Evolutionary conservation across 2,888 invertebrate genomes (phyloP), one percentile per base, ranked within the genome.

Genomic region (Aporophyla lueneburgensis): DNA sequence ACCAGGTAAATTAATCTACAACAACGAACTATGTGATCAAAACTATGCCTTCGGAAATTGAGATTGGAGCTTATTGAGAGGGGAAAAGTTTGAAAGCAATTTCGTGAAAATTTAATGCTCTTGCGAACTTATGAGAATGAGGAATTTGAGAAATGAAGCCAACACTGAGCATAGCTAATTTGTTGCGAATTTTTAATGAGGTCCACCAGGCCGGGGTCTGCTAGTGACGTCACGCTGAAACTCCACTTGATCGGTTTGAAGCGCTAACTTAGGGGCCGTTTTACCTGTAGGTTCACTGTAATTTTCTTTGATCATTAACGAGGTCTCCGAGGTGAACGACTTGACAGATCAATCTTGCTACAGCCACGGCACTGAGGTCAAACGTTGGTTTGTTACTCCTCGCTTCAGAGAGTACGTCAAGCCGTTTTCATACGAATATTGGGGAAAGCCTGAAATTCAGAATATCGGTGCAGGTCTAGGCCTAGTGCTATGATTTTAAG

Each of bases 91-190:
- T 89, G 92, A 92, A 94, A 95, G 95, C 94, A 94, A 95, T 96
- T 95, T 93, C 93, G 92, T 96, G 94, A 96, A 96, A 96, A 95
- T 96, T 95, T 96, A 95, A 96, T 95, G 93, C 92, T 92, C 90
- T 91, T 88, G 89, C 89, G 90, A 96, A 96, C 94, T 96, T 95
- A 93, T 89, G 90, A 93, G 95, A 95, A 93, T 93, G 91, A 94
- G 93, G 92, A 94, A 94, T 95, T 95, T 95, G 91, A 92, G 92
- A 95, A 94, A 94, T 92, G 93, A 93, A 94, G 94, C 93, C 93
- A 93, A 93, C 93, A 94, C 92, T 92, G 93, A 93, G 94, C 92
- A 95, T 95, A 94, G 93, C 93, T 95, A 95, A 95, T 95, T 96
- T 95, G 94, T 94, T 93, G 87, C 91, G 91, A 95, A 94, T 94